These are phyloP conservation scores for Pycnomerus fuliginosus DNA, from an alignment of 2,888 invertebrate species.

Conservation along the genomic window DNA sequence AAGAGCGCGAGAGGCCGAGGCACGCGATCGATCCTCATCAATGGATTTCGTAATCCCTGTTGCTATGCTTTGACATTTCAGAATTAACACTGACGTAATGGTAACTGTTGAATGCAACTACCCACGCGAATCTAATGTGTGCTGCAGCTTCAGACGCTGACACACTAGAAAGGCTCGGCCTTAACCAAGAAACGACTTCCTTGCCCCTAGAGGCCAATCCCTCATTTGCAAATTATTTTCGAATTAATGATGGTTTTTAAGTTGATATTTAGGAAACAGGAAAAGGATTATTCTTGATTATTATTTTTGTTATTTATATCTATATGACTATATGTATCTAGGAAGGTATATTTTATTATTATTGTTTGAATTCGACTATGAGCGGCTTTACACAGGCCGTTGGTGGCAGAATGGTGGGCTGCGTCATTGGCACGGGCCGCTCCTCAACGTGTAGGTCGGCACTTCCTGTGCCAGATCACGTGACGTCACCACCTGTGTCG, in stretches of 20 bases:
- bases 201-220: too few relatives aligned
- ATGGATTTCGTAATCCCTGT: slow-evolving; percentile 41
- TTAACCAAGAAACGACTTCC: slow-evolving; percentile 11
- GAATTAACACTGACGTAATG: slow-evolving; percentile 37
- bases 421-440: slow-evolving; percentile 49
- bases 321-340: too few relatives aligned
- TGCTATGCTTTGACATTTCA: slow-evolving; percentile 38
- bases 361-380: slow-evolving; percentile 3
- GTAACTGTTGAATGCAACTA: slow-evolving; percentile 22
- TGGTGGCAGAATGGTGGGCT: slow-evolving; percentile 41
- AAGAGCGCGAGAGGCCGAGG: slow-evolving; percentile 36
- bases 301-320: too few relatives aligned
- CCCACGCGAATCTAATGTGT: slow-evolving; percentile 7
- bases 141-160: slow-evolving; percentile 2
- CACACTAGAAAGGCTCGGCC: slow-evolving; percentile 16
- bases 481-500: slow-evolving; percentile 45
- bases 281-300: too few relatives aligned
- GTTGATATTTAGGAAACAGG: too few relatives aligned
- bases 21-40: slow-evolving; percentile 46
- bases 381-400: slow-evolving; percentile 20
- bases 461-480: slow-evolving; percentile 44
- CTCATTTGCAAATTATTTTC: too few relatives aligned
- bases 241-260: too few relatives aligned
- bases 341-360: slow-evolving; percentile 7
- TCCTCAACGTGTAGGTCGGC: slow-evolving; percentile 48